phyloP scores from a whole-genome alignment of 2,113 vertebrate genomes.

The Equus przewalskii region DNA sequence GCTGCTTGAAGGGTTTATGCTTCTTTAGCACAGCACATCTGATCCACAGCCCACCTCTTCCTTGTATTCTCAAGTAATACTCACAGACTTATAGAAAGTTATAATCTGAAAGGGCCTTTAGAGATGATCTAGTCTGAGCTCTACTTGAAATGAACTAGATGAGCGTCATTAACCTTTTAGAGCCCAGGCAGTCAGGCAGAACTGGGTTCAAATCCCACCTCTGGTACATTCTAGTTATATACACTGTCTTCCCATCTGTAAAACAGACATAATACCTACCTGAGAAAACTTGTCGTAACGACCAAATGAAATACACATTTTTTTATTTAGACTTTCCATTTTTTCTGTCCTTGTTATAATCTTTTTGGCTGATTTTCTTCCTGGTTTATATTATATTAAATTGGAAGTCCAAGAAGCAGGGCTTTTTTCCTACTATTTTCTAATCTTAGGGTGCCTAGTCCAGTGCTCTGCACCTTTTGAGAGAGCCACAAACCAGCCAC shows the following conservation, averaged over 20 bases:
- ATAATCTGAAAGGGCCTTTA: not conserved
- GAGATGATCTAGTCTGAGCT: not conserved
- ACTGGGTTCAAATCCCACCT: slow-evolving; percentile 44
- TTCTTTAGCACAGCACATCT: not conserved
- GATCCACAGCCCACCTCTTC: not conserved
- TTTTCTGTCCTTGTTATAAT: not conserved
- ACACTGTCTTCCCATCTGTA: not conserved
- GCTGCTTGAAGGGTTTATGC: not conserved
- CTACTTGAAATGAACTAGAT: not conserved
- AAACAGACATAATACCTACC: not conserved
- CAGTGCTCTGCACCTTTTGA: not conserved
- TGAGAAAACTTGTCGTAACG: not conserved
- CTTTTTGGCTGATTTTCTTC: not conserved
- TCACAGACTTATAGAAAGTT: not conserved
- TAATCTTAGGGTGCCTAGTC: not conserved
- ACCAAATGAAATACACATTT: not conserved
- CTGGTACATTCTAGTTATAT: not conserved
- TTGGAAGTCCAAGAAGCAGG: not conserved
- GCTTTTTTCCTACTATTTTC: not conserved
- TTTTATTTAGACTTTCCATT: not conserved
- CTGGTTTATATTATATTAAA: not conserved
- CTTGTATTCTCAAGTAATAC: not conserved
- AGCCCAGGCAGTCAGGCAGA: not conserved
- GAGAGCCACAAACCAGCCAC: not conserved
- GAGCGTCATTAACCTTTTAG: not conserved